Conservation (phyloP, 2,113 vertebrate species). For the Laterallus jamaicensis region DNA sequence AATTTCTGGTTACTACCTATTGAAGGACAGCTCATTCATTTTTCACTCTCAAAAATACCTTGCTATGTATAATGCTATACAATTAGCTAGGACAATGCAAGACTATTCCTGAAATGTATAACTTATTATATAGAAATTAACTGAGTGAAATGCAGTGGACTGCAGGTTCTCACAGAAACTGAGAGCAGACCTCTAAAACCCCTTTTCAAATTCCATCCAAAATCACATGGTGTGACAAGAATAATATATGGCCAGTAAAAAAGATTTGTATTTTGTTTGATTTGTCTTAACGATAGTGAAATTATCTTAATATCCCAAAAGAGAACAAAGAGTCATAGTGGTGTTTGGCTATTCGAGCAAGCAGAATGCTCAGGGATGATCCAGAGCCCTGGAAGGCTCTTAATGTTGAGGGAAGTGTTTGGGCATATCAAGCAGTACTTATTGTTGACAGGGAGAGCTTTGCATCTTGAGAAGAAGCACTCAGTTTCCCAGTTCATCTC, state of each 20-base stretch:
- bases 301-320: not conserved
- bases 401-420: not conserved
- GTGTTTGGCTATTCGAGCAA: not conserved
- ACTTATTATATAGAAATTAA: not conserved
- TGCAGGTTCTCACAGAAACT: not conserved
- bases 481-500: not conserved
- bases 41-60: slow-evolving; percentile 6
- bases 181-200: not conserved
- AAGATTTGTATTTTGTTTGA: not conserved
- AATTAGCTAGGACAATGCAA: not conserved
- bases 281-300: not conserved
- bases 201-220: not conserved
- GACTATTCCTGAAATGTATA: not conserved
- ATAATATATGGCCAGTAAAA: not conserved
- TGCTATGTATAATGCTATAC: not conserved
- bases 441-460: not conserved
- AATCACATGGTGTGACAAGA: not conserved
- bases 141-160: not conserved
- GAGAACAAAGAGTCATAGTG: not conserved
- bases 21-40: slow-evolving; percentile 15
- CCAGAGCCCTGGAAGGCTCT: not conserved
- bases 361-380: not conserved
- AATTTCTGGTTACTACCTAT: not conserved
- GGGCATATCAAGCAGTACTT: not conserved
- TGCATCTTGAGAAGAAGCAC: not conserved